Base-by-base conservation (phyloP, 2,888 invertebrate species). In the Eristalinus sepulchralis region DNA sequence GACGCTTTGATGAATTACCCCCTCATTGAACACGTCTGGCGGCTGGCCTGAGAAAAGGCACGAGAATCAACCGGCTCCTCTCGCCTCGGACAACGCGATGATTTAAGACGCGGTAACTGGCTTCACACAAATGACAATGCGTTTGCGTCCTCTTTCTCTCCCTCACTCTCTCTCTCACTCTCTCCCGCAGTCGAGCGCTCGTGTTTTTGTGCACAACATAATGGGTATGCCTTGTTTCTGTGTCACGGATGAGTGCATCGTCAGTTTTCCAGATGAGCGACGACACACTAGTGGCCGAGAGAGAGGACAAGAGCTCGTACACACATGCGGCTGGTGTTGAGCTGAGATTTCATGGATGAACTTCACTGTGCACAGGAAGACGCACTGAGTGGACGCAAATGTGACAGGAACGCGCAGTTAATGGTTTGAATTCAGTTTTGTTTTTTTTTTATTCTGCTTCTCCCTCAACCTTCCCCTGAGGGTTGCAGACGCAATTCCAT, bases 221-320 rank as follows among this genome's bases (percentile, higher is more conserved):
- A 81, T 63, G 33, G 77, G 36, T 76, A 81, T 81, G 85, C 73
- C 68, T 85, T 57, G 57, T 85, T 85, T 84, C 79, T 86, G 57
- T 79, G 72, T 79, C 83, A 83, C 75, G 78, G 83, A 67, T 79
- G 86, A 86, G 71, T 66, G 71, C 68, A n/a, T 75, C 24, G 55
- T 22, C 86, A 83, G 86, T 86, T 86, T 86, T 86, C 86, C 83
- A 83, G 83, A 63, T 86, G 86, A 79, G 83, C 78, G 79, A 86
- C 83, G 78, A 76, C 83, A 83, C 62, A 77, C 39, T 53, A 20
- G 53, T 68, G n/a, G n/a, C 13, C 57, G 59, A 63, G 27, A 13
- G 59, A 63, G 31, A n/a, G 24, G 22, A 33, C 17, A 31, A 36
- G 20, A 20, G 47, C 10, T 13, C 47, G 67, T 53, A 64, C 27